These are phyloP conservation scores for Zaprionus ornatus DNA, from an alignment of 1,140 invertebrate species.

Conservation along the genomic window DNA sequence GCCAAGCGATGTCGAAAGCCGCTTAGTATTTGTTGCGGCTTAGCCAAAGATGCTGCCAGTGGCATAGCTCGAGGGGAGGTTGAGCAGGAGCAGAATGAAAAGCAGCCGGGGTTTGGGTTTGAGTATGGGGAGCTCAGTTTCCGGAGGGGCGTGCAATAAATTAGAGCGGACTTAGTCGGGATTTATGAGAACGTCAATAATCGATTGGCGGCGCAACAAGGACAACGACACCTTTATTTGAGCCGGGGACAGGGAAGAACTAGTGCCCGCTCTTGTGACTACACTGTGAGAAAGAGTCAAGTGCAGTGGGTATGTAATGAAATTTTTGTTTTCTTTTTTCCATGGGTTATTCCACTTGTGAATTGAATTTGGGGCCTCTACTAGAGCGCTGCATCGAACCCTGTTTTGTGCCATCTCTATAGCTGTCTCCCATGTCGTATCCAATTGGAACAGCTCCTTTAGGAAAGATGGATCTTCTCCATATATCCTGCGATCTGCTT, in stretches of 20 bases:
- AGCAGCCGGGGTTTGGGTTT: background rate
- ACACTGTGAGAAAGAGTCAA: background rate
- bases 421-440: too few relatives aligned
- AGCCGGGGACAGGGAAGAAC: constrained; percentile 26
- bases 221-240: constrained; percentile 22
- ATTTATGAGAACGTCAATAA: constrained; percentile 74
- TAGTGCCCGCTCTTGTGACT: background rate
- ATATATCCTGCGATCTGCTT: too few relatives aligned
- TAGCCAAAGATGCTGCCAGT: constrained; percentile 30
- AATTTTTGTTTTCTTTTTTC: too few relatives aligned
- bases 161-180: constrained; percentile 60
- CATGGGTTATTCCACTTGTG: too few relatives aligned
- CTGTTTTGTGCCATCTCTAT: too few relatives aligned
- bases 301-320: background rate
- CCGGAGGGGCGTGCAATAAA: constrained; percentile 55
- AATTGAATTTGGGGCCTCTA: too few relatives aligned
- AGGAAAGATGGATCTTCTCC: too few relatives aligned
- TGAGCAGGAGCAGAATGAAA: background rate
- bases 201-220: constrained; percentile 31
- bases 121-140: background rate
- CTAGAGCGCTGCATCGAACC: too few relatives aligned
- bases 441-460: too few relatives aligned
- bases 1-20: constrained; percentile 40
- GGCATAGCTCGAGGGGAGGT: background rate
- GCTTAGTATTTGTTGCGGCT: constrained; percentile 44